Conservation (phyloP, 2,888 invertebrate species). For the Deroplatys truncata region DNA sequence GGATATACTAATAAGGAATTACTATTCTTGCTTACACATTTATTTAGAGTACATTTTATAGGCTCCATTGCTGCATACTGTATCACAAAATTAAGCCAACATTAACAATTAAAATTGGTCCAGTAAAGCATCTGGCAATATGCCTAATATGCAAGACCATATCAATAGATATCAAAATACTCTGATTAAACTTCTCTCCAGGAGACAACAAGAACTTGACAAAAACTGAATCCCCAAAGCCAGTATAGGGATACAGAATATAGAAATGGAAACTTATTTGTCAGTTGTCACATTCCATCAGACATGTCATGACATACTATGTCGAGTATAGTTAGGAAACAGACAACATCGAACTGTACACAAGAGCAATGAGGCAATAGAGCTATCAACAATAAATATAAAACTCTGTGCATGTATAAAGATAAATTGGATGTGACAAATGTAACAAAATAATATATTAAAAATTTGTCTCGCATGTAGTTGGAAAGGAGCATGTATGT, state of each 20-base stretch:
- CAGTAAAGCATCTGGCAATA: neutral
- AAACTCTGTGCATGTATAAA: conserved; percentile 22
- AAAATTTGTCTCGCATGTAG: conserved; percentile 11
- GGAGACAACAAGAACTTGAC: neutral
- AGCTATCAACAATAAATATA: conserved; percentile 17
- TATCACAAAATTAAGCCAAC: neutral
- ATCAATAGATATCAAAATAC: neutral
- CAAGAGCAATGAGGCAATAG: conserved; percentile 17
- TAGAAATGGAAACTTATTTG: conserved; percentile 19
- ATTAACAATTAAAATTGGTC: conserved; percentile 12
- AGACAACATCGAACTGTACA: conserved; percentile 23
- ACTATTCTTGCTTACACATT: neutral
- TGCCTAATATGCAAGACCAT: conserved; percentile 1
- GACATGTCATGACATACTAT: neutral
- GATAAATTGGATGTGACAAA: conserved; percentile 17
- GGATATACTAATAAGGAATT: neutral
- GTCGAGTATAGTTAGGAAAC: conserved; percentile 3
- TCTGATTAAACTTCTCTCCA: neutral
- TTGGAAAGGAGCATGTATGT: conserved; percentile 3
- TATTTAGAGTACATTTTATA: neutral
- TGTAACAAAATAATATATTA: conserved; percentile 16
- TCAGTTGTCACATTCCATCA: conserved; percentile 20
- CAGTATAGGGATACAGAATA: neutral
- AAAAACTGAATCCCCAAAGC: neutral
- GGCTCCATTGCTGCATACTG: neutral